Conservation (phyloP, 2,113 vertebrate genomes). For the Daphoenositta chrysoptera region DNA sequence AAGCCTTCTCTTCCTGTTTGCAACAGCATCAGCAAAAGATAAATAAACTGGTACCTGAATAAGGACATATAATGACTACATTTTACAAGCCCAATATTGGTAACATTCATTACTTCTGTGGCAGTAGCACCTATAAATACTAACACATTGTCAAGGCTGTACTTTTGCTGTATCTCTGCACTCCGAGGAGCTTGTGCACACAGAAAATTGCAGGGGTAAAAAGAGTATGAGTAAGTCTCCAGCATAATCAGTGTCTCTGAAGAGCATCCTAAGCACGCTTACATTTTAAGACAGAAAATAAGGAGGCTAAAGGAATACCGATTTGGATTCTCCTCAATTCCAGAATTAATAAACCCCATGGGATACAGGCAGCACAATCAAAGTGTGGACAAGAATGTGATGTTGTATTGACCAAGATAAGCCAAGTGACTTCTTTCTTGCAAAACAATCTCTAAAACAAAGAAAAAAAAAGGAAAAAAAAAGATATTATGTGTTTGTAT, state of each 20-base stretch:
- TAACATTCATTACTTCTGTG: neutral
- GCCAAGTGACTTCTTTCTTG: neutral
- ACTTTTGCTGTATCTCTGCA: neutral
- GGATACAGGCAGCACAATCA: neutral
- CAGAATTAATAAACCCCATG: neutral
- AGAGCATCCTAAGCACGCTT: neutral
- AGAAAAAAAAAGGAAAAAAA: accelerated
- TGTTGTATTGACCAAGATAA: neutral
- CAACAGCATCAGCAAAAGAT: neutral
- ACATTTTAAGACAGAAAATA: neutral
- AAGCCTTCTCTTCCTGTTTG: neutral
- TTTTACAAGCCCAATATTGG: neutral
- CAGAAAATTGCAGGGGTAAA: neutral
- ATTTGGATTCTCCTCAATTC: neutral
- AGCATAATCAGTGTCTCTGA: neutral
- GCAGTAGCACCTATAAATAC: neutral
- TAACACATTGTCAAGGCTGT: neutral
- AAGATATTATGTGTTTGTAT: accelerated
- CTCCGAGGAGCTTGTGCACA: neutral
- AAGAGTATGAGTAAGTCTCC: neutral
- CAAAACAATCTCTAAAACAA: neutral
- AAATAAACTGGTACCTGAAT: neutral
- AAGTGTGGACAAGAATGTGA: neutral
- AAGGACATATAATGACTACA: neutral
- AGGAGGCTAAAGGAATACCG: neutral